Conservation (phyloP, 1,140 invertebrate genomes). For the Zaprionus gabonicus region DNA sequence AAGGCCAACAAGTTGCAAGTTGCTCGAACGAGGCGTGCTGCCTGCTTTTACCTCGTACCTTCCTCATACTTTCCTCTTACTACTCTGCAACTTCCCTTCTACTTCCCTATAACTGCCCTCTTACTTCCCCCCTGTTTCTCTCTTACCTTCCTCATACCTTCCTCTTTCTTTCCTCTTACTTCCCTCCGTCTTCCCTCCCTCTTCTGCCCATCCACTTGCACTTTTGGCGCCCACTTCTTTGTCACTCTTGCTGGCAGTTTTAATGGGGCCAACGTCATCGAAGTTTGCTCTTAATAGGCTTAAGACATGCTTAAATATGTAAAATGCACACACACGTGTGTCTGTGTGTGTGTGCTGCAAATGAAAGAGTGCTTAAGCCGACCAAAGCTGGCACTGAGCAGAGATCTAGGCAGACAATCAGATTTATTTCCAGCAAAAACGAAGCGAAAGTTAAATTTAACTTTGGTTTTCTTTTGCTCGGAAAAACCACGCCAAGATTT, state of each 20-base stretch:
- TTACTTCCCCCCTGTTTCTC: no score
- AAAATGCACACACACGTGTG: constrained; percentile 20
- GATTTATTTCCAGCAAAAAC: not conserved
- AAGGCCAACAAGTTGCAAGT: constrained; percentile 71
- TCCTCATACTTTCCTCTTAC: no score
- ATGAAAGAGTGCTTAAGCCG: constrained; percentile 23
- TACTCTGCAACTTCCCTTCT: no score
- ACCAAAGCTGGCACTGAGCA: constrained; percentile 26
- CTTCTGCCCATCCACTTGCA: constrained; percentile 34
- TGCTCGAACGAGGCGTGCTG: constrained; percentile 2
- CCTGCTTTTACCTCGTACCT: no score
- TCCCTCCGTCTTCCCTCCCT: no score
- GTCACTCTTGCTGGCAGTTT: constrained; percentile 33
- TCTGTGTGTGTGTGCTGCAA: not conserved
- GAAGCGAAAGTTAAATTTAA: constrained; percentile 3
- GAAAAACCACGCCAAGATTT: constrained; percentile 3
- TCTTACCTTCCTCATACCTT: no score
- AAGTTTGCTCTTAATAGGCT: constrained; percentile 62
- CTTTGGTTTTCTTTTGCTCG: not conserved
- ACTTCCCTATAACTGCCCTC: no score
- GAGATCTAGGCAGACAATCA: constrained; percentile 1
- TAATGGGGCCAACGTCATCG: constrained; percentile 44
- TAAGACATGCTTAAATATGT: constrained; percentile 50
- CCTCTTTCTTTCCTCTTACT: accelerated
- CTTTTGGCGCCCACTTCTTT: constrained; percentile 59